A percentile compares a stretch with the other conserved stretches of the same genome.
Evolutionary conservation across 2,797 vertebrate genomes (phyloP).

Genomic region (Menidia menidia): DNA sequence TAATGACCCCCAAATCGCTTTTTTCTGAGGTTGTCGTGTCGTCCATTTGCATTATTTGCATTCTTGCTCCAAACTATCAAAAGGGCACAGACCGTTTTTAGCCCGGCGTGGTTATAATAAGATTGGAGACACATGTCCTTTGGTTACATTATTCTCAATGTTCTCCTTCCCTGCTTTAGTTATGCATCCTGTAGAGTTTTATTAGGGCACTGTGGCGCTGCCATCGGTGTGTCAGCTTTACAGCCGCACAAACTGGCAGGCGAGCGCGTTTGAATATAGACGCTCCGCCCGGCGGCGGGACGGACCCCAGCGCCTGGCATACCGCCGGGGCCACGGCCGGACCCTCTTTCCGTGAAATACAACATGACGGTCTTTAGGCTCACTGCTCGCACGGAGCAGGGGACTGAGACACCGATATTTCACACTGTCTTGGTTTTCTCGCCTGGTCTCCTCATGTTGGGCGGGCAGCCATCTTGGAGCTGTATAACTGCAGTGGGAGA

Average conservation of each 20-base stretch:
- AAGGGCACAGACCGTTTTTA: background rate
- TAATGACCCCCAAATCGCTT: background rate
- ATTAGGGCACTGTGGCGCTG: conserved; percentile 28
- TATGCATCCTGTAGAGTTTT: conserved; percentile 39
- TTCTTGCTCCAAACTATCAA: background rate
- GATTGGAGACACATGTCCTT: conserved; percentile 17
- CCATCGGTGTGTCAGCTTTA: conserved; percentile 46
- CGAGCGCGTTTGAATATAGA: conserved; percentile 43
- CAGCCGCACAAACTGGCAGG: conserved; percentile 43
- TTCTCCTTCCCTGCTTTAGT: conserved; percentile 30
- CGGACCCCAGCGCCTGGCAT: conserved; percentile 35
- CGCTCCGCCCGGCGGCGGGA: conserved; percentile 31
- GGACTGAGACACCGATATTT: conserved; percentile 63
- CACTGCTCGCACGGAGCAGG: conserved; percentile 38
- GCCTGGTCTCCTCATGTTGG: conserved; percentile 23
- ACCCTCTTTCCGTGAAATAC: conserved; percentile 30
- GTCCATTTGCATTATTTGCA: background rate
- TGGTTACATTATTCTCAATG: conserved; percentile 29
- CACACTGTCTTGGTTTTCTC: conserved; percentile 72
- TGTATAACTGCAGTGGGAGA: conserved; percentile 55
- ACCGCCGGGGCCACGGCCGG: conserved; percentile 29
- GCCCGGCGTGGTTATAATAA: conserved; percentile 2
- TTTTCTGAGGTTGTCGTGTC: background rate
- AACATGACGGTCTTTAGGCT: conserved; percentile 44
- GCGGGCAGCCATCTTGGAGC: conserved; percentile 62